Base-by-base conservation (phyloP, 2,797 vertebrate species). In the Silurus aristotelis region DNA sequence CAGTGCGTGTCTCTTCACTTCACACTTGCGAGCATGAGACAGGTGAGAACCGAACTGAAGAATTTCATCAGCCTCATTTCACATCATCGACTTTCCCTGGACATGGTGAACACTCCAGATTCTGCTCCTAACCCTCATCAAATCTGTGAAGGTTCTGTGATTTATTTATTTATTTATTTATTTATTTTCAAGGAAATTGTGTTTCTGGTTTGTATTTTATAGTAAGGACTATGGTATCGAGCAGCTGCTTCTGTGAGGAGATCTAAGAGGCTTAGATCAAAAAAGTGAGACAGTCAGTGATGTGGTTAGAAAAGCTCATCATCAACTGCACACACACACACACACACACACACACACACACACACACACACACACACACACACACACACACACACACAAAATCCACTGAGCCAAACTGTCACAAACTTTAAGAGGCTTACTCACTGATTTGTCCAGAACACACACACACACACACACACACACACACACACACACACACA, bases 251-350 rank as follows among this genome's bases (percentile, higher is more conserved):
- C 17, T 19, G 25, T 27, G 3, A 6, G 8, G 25, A 60, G 6
- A 78, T 31, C 13, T 60, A 20, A 60, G 56, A 78, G 75, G 75
- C 56, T 78, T 78, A 60, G 60, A 78, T 38, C 19, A 61, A 78
- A 78, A 73, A n/a, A 10, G 58, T 58, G 27, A 55, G 83, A 86
- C 85, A 67, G 66, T 17, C 22, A 31, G 84, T 87, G 60, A 64
- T 56, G 31, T 56, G 76, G 20, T 55, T 66, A 77, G 60, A 58
- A 64, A 84, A 76, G 66, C 73, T 67, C 73, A 75, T 67, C 48
- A 52, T 67, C 31, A 43, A 60, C 75, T 60, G 3, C 52, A 56
- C 48, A 1, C 48, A 27, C 22, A 52, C 79, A 25, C 78, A 80
- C 79, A 66, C 79, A 66, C 60, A 66, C 78, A 66, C 61, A 55